Evolutionary conservation across 1,140 invertebrate genomes (phyloP), one percentile per base, ranked within the genome.

Genomic region (Battus philenor): DNA sequence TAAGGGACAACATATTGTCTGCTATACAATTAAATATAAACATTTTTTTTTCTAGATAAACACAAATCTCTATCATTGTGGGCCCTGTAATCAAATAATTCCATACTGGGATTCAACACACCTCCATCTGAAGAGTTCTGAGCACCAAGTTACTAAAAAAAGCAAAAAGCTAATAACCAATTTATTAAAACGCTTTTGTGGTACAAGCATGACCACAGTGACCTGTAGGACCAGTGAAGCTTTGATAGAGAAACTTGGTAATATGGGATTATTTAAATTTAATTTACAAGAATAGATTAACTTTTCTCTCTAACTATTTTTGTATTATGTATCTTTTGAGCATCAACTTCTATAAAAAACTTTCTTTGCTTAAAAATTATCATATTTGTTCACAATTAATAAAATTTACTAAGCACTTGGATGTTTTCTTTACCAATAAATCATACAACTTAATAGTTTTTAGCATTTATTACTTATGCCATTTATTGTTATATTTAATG

Each of bases 61-160:
- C 3, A 51, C 60, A 5, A 47, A 60, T 8, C 16, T 69, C 0
- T 75, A 56, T 34, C 71, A 79, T 24, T 79, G 75, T 49, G 69
- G 59, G 2, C 51, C 47, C 11, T 79, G 75, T 47, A 73, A 79
- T 26, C 9, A 31, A 33, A 27, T 47, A n/a, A 51, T 66, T 16
- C 56, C 75, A 36, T 71, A 34, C 26, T 62, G 52, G 50, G 58
- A 66, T 13, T 38, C 32, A 17, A 34, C 64, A 31, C 9, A 46
- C 4, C 50, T 39, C 33, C 62, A 66, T 43, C 6, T 66, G 0
- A 39, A 24, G 4, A 49, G 34, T n/a, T 33, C 10, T 20, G 17
- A 36, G 4, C 61, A 64, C 44, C 6, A 9, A 0, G 3, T 29
- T 3, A n/a, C 8, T 1, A 53, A 44, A 13, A 33, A 20, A 1